A percentile compares a stretch with the other conserved stretches of the same genome.
These are phyloP conservation scores for Lepisosteus osseus DNA, from an alignment of 2,113 vertebrate species.

Conservation along the genomic window DNA sequence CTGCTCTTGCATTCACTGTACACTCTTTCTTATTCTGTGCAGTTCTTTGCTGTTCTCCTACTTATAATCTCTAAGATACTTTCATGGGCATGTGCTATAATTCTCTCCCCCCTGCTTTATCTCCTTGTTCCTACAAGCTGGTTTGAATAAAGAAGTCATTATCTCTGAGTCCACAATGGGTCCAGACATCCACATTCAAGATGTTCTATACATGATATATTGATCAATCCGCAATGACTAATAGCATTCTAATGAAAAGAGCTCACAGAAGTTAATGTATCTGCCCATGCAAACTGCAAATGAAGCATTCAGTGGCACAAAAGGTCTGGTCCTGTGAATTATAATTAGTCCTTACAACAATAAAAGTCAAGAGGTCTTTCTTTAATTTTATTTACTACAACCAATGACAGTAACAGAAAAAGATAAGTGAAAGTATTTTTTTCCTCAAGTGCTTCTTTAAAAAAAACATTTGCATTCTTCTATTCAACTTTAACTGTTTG, in stretches of 20 bases:
- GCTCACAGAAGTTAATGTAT: conserved; percentile 76
- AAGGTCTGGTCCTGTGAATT: conserved; percentile 74
- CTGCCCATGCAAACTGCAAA: conserved; percentile 79
- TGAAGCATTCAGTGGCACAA: conserved; percentile 74
- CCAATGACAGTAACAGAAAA: conserved; percentile 55
- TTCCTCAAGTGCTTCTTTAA: conserved; percentile 11
- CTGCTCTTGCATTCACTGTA: conserved; percentile 34
- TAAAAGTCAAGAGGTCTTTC: conserved; percentile 80
- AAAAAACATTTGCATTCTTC: conserved; percentile 28
- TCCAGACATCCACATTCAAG: conserved; percentile 87
- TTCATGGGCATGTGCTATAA: conserved; percentile 76
- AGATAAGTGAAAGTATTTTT: conserved; percentile 21
- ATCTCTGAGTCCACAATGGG: conserved; percentile 85
- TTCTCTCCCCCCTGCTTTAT: conserved; percentile 84
- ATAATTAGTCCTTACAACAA: conserved; percentile 79
- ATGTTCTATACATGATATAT: conserved; percentile 93
- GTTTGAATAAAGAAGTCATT: conserved; percentile 90
- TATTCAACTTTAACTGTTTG: background rate
- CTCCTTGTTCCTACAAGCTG: conserved; percentile 91
- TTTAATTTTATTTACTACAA: conserved; percentile 70
- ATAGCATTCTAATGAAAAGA: conserved; percentile 82
- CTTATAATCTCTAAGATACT: conserved; percentile 77
- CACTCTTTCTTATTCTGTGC: conserved; percentile 54
- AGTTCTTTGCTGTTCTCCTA: conserved; percentile 58
- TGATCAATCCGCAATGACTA: conserved; percentile 87